phyloP scores from a whole-genome alignment of 1,140 invertebrate species.

The Kradibia gibbosae region DNA sequence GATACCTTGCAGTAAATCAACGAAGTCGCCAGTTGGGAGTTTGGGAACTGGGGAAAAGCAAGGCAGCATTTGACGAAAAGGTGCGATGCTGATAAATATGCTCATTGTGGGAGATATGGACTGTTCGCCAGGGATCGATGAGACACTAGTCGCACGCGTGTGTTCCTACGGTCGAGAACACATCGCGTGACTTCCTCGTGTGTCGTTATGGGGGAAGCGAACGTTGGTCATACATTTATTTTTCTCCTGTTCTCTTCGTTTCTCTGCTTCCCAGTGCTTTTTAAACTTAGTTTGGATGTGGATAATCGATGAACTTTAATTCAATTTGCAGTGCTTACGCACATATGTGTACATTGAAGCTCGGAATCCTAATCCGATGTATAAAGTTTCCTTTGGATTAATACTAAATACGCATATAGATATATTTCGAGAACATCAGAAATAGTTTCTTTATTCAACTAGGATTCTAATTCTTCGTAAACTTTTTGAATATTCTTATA shows the following conservation, averaged over 20 bases:
- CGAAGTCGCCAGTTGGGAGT: not conserved
- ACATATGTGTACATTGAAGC: not conserved
- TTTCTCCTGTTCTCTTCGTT: not conserved
- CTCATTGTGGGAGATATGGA: not conserved
- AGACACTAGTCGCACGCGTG: conserved; percentile 6
- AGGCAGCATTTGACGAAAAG: not conserved
- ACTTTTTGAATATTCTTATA: too few species aligned
- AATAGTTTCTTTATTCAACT: too few species aligned
- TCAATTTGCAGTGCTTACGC: not conserved
- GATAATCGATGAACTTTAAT: conserved; percentile 14
- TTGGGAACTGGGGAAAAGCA: not conserved
- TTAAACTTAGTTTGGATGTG: not conserved
- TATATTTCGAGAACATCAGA: too few species aligned
- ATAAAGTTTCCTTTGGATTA: not conserved
- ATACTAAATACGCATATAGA: too few species aligned
- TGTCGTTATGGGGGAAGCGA: not conserved
- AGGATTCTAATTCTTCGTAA: too few species aligned
- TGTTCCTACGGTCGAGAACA: not conserved
- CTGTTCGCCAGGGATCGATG: not conserved
- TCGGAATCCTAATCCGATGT: not conserved
- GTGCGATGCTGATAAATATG: conserved; percentile 14
- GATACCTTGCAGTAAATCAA: conserved; percentile 24
- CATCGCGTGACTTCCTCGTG: conserved; percentile 43
- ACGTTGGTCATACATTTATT: not conserved
- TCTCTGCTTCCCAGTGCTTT: not conserved